Evolutionary conservation across 2,113 vertebrate genomes (phyloP), one percentile per base, ranked within the genome.

Genomic region (Melanerpes aurifrons): DNA sequence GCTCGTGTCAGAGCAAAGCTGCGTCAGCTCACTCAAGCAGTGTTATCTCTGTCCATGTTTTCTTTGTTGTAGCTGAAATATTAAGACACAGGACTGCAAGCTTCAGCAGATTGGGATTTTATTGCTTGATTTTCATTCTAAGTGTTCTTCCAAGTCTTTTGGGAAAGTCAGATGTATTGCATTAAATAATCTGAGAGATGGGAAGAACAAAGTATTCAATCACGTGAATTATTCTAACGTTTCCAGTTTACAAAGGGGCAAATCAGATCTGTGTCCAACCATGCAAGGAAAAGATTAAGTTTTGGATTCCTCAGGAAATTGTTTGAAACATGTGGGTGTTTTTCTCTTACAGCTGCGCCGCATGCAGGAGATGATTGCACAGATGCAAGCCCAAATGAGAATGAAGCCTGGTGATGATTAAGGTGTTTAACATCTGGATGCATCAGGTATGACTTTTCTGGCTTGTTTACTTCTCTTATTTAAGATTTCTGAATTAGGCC

Each of bases 341-440:
- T 67, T 64, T 88, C 2, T 79, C 68, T 94, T 94, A 2, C 76
- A 99, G 98, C 95, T 99, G 96, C 98, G 98, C 78, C 98, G 98
- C 93, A 99, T 98, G 98, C 98, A 99, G 94, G 98, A 99, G 97
- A 99, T 99, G 98, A 98, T 99, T 58, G 97, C 97, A 59, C 98
- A 98, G 87, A 99, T 99, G 98, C 98, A 98, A 95, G 98, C 98
- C 61, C 98, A 98, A 91, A 98, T 99, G 98, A 98, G 98, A 95
- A 98, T 98, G 97, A 98, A 98, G 93, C 97, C 97, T 22, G 97
- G 96, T 11, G 98, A 98, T 24, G 98, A 98, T 78, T 99, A 82
- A 98, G 50, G 24, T 54, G 17, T 57, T 58, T 25, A 45, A 54
- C 37, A 35, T 25, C 67, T 83, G 17, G 20, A 43, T 64, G 40